These are phyloP conservation scores for Elgaria multicarinata DNA, from an alignment of 2,113 vertebrate genomes.

Conservation along the genomic window DNA sequence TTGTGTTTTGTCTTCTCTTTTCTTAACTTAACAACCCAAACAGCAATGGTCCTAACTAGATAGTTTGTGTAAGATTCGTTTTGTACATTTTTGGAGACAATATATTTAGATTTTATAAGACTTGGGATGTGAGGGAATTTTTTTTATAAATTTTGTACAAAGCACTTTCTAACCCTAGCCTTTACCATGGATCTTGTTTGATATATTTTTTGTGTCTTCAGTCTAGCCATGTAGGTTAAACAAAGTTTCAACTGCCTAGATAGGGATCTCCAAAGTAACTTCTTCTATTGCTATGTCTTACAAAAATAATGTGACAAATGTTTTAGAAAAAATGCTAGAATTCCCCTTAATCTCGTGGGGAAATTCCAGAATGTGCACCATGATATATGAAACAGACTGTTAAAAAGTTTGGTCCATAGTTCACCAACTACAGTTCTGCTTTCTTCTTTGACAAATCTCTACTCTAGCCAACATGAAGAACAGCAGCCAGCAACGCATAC, in stretches of 20 bases:
- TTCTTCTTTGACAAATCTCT: not conserved
- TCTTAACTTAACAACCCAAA: not conserved
- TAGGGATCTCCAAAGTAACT: not conserved
- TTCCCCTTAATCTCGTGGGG: not conserved
- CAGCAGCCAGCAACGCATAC: not conserved
- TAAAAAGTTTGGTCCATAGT: not conserved
- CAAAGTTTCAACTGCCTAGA: not conserved
- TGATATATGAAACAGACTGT: not conserved
- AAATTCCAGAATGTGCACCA: not conserved
- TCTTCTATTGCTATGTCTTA: not conserved
- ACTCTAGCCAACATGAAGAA: not conserved
- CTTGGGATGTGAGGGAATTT: not conserved
- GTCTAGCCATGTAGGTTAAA: not conserved
- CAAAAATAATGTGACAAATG: not conserved
- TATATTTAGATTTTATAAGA: not conserved
- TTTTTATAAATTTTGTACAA: not conserved
- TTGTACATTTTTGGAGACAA: not conserved
- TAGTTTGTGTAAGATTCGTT: constrained; percentile 12
- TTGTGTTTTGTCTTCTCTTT: not conserved
- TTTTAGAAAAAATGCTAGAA: not conserved
- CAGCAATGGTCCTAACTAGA: not conserved
- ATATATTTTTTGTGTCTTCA: not conserved
- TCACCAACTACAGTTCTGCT: not conserved
- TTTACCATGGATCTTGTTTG: not conserved
- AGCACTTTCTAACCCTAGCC: not conserved